These are phyloP conservation scores for Lucilia cuprina DNA, from an alignment of 1,140 invertebrate species.

Conservation along the genomic window DNA sequence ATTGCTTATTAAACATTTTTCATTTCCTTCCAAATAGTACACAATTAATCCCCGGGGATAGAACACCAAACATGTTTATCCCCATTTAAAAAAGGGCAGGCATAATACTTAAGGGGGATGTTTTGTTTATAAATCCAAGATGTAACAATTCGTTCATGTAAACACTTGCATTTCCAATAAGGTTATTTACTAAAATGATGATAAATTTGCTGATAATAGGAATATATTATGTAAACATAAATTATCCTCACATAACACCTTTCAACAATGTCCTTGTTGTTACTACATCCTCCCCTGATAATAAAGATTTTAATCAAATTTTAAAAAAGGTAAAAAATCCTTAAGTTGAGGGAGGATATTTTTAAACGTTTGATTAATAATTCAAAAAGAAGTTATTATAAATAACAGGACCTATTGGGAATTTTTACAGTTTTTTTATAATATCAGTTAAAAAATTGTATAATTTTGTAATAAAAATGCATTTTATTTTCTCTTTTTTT, in stretches of 20 bases:
- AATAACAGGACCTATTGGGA: too few relatives aligned
- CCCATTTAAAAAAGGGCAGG: neutral
- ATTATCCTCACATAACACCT: neutral
- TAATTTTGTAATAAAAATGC: too few relatives aligned
- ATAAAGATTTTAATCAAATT: neutral
- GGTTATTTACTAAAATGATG: constrained; percentile 21
- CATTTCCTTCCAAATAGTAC: neutral
- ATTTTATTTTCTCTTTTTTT: too few relatives aligned
- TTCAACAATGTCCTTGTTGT: neutral
- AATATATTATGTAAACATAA: neutral
- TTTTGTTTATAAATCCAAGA: neutral
- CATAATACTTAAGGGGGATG: neutral
- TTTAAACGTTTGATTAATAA: too few relatives aligned
- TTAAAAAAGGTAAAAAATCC: too few relatives aligned
- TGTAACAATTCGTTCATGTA: neutral
- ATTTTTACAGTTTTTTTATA: too few relatives aligned
- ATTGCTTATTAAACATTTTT: neutral
- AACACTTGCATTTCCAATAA: neutral
- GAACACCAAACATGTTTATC: neutral
- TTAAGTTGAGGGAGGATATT: too few relatives aligned
- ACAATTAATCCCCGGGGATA: constrained; percentile 12
- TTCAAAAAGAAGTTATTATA: too few relatives aligned
- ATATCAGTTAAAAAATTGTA: too few relatives aligned
- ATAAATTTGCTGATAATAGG: neutral
- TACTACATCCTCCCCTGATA: neutral